A percentile compares a stretch with the other conserved stretches of the same genome.
Conservation (phyloP, 1,140 invertebrate genomes). For the Zaprionus lachaisei region DNA sequence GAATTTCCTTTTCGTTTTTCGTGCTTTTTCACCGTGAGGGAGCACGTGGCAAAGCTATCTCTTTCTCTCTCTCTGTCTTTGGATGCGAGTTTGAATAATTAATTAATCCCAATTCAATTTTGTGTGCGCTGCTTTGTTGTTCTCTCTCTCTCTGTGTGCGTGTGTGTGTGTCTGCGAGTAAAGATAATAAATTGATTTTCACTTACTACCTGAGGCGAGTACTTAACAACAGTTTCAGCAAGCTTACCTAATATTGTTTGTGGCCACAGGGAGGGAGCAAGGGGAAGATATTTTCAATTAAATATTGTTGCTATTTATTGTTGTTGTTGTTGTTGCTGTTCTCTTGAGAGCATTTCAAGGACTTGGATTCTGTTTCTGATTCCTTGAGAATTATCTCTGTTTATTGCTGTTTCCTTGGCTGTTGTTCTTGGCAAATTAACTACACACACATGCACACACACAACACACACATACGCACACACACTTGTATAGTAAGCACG, state of each 20-base stretch:
- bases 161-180: background rate
- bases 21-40: background rate
- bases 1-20: background rate
- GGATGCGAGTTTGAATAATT: constrained; percentile 3
- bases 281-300: constrained; percentile 48
- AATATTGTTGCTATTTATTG: constrained; percentile 32
- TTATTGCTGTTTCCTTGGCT: constrained; percentile 3
- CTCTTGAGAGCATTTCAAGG: constrained; percentile 69
- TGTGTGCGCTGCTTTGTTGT: background rate
- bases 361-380: constrained; percentile 41
- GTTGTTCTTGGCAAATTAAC: constrained; percentile 14
- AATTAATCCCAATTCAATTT: constrained; percentile 13
- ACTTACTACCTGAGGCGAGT: background rate
- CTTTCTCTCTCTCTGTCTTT: too few species aligned
- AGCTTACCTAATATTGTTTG: background rate
- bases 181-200: constrained; percentile 10
- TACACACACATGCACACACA: background rate
- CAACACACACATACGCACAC: background rate
- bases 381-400: background rate
- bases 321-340: constrained; percentile 22
- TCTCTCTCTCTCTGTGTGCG: background rate
- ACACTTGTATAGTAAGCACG: constrained; percentile 1
- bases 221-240: background rate
- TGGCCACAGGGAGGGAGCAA: background rate
- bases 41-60: background rate